Conservation (phyloP, 2,888 invertebrate species). For the Globia sparganii region DNA sequence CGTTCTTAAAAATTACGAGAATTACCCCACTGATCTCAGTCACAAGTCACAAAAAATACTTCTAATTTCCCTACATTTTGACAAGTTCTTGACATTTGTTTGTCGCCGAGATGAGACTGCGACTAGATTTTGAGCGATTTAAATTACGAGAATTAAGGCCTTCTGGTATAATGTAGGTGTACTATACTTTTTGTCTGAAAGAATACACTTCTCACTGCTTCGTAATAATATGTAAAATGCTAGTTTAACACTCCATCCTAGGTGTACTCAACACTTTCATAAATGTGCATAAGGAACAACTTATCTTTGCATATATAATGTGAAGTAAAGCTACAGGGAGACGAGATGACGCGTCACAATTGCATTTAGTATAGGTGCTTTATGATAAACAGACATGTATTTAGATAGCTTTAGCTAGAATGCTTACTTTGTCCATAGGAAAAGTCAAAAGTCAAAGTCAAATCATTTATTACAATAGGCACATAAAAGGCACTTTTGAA, state of each 20-base stretch:
- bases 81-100: too few relatives aligned
- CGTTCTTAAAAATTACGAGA: too few relatives aligned
- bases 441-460: too few relatives aligned
- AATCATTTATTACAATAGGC: too few relatives aligned
- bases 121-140: too few relatives aligned
- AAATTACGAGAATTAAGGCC: too few relatives aligned
- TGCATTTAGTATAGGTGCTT: neutral
- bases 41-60: too few relatives aligned
- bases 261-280: conserved; percentile 17
- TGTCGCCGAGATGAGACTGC: too few relatives aligned
- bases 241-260: neutral
- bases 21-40: too few relatives aligned
- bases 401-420: neutral
- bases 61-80: too few relatives aligned
- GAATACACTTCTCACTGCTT: neutral
- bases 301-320: conserved; percentile 25
- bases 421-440: neutral
- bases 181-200: neutral
- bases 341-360: neutral
- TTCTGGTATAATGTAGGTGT: neutral
- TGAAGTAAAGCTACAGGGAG: neutral
- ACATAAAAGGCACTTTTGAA: too few relatives aligned
- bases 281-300: conserved; percentile 18
- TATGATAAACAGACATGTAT: neutral
- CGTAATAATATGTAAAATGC: conserved; percentile 26